Evolutionary conservation across 1,140 invertebrate species (phyloP).

Genomic region (Panulirus ornatus): DNA sequence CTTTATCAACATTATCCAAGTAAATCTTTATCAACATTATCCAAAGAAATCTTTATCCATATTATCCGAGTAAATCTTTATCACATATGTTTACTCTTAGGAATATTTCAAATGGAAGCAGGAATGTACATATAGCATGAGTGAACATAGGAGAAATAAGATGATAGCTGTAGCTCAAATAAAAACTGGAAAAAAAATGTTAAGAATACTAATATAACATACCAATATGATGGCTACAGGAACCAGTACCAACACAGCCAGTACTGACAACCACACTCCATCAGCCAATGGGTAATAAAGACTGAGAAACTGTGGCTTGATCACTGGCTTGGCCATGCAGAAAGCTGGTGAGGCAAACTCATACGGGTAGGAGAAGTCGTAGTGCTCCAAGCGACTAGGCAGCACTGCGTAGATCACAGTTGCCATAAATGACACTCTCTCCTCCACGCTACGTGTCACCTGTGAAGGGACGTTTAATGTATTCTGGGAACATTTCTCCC

Average conservation of each 20-base stretch:
- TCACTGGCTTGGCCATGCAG: conserved; percentile 42
- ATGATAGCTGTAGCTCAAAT: not conserved
- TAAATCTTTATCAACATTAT: too few relatives aligned
- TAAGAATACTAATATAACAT: too few relatives aligned
- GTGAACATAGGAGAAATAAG: not conserved
- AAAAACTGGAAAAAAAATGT: not conserved
- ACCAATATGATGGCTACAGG: conserved; percentile 16
- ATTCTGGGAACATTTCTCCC: too few relatives aligned
- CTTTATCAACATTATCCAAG: too few relatives aligned
- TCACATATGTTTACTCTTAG: too few relatives aligned
- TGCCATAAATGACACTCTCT: conserved; percentile 28
- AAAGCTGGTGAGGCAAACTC: conserved; percentile 54
- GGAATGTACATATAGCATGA: not conserved
- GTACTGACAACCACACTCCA: conserved; percentile 42
- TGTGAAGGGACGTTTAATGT: conserved; percentile 10
- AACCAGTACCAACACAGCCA: conserved; percentile 38
- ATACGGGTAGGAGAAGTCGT: conserved; percentile 54
- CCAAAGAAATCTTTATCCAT: too few relatives aligned
- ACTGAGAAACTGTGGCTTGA: conserved; percentile 45
- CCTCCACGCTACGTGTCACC: conserved; percentile 26
- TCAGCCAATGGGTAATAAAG: conserved; percentile 63
- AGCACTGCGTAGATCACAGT: conserved; percentile 43
- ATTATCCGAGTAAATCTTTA: too few relatives aligned
- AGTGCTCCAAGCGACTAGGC: conserved; percentile 21
- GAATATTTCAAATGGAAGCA: too few relatives aligned